Evolutionary conservation across 1,140 invertebrate genomes (phyloP), one percentile per base, ranked within the genome.

Genomic region (Carposina sasakii): DNA sequence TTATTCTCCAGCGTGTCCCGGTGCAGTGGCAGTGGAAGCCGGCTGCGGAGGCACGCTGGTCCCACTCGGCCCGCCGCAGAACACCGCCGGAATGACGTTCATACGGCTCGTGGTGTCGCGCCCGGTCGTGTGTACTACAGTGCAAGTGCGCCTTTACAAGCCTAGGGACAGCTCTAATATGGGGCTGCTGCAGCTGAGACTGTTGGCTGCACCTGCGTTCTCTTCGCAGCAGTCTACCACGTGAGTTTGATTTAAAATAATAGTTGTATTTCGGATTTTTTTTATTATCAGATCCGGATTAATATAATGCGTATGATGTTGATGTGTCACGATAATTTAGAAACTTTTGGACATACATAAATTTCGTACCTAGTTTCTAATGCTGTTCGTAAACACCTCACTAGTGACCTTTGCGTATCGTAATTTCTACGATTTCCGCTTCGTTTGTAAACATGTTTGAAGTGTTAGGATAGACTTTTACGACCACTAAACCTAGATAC

Each of bases 81-180:
- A 93, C 10, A 96, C 95, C 2, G 92, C 92, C 34, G 95, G 95
- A 39, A 90, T 96, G 66, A 94, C 93, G 0, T 94, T 90, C 61
- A 96, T 97, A 70, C 90, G 92, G 37, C 86, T 98, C 8, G 92
- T 92, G 52, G 76, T 97, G 2, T 89, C 92, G 1, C 89, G 92
- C 44, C 93, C 95, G 0, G 90, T 96, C 78, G 92, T 98, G 3
- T 92, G 90, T 2, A 92, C 90, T 42, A 71, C 75, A 51, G 70
- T 89, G 60, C 73, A 82, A 42, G 79, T 94, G 5, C 85, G 89
- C 2, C 82, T 94, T 13, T 95, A 93, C 71, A 94, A 93, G 71
- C 95, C 96, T 1, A 88, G 93, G 20, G 95, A 97, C 63, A 94
- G 93, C 9, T 90, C 91, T 43, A 96, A 93, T 67, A 92, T 97